Evolutionary conservation across 2,888 invertebrate genomes (phyloP).

Genomic region (Caenorhabditis wallacei): DNA sequence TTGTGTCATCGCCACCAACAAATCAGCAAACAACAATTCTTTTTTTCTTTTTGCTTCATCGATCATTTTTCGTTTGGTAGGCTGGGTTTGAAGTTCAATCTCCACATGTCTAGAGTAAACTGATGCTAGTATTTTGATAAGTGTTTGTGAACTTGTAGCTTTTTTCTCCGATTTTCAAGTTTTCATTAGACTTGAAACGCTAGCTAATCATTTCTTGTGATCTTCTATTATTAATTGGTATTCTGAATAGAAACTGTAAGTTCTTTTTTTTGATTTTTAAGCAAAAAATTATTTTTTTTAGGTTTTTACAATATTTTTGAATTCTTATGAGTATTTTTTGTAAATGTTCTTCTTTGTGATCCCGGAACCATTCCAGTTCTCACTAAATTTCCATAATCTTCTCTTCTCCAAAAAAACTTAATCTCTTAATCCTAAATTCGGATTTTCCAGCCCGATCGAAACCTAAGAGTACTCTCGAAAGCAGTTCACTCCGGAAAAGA

Average conservation of each 20-base stretch:
- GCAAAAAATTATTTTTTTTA: too few species aligned
- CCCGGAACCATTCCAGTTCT: neutral
- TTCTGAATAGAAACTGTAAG: too few species aligned
- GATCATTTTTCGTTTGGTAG: slow-evolving; percentile 31
- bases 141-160: slow-evolving; percentile 9
- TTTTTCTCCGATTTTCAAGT: neutral
- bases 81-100: neutral
- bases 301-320: too few species aligned
- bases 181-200: neutral
- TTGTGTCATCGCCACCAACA: slow-evolving; percentile 51
- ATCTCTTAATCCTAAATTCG: neutral
- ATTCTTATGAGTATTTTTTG: too few species aligned
- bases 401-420: neutral
- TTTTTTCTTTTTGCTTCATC: slow-evolving; percentile 2
- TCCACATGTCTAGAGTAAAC: slow-evolving; percentile 4
- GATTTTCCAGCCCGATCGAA: slow-evolving; percentile 52
- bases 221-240: too few species aligned
- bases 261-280: too few species aligned
- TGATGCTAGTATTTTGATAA: neutral
- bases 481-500: slow-evolving; percentile 31
- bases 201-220: too few species aligned
- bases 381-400: too few species aligned
- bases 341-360: too few species aligned
- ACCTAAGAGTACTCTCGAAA: slow-evolving; percentile 27
- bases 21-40: slow-evolving; percentile 44